A percentile compares a stretch with the other conserved stretches of the same genome.
Conservation (phyloP, 2,888 invertebrate genomes). For the Sisyra terminalis region DNA sequence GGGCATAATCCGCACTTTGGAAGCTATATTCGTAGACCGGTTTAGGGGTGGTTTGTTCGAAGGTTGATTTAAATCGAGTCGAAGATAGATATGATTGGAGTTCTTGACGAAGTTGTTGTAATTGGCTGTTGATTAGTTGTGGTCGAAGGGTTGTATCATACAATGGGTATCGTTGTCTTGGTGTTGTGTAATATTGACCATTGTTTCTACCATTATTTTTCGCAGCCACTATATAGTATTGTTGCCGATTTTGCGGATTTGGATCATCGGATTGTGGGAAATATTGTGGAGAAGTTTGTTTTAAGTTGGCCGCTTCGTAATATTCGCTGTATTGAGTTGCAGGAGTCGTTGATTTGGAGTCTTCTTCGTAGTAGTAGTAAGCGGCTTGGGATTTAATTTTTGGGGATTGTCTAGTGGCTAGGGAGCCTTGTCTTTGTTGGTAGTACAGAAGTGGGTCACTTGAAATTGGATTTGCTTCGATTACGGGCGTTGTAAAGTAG, state of each 20-base stretch:
- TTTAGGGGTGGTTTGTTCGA: constrained; percentile 21
- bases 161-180: constrained; percentile 15
- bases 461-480: constrained; percentile 34
- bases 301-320: constrained; percentile 9
- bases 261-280: constrained; percentile 10
- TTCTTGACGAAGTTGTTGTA: constrained; percentile 46
- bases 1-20: constrained; percentile 37
- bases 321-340: constrained; percentile 14
- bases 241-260: constrained; percentile 10
- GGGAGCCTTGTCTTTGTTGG: constrained; percentile 20
- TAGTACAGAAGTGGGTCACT: constrained; percentile 14
- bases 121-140: constrained; percentile 44
- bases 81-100: constrained; percentile 41
- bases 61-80: constrained; percentile 11
- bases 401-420: constrained; percentile 10
- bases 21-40: constrained; percentile 61
- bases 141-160: constrained; percentile 23
- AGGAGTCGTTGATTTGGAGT: constrained; percentile 13
- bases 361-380: constrained; percentile 52
- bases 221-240: constrained; percentile 21
- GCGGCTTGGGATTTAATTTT: constrained; percentile 35
- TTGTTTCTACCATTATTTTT: constrained; percentile 14
- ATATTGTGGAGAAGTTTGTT: constrained; percentile 12
- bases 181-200: constrained; percentile 9
- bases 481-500: constrained; percentile 36